Base-by-base conservation (phyloP, 2,888 invertebrate species). In the Hypercompe scribonia region DNA sequence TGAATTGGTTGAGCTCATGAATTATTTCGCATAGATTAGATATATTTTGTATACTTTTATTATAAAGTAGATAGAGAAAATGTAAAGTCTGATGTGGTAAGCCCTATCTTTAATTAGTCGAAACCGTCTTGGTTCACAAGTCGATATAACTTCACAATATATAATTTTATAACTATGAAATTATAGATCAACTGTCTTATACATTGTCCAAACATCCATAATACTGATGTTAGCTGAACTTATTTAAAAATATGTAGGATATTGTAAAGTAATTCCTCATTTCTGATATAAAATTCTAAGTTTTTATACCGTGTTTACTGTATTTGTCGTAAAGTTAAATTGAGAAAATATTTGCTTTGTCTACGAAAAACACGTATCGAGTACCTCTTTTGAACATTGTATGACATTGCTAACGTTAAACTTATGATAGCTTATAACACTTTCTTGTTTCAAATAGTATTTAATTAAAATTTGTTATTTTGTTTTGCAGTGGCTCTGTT, bases 251-350 rank as follows among this genome's bases (percentile, higher is more conserved):
- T 54, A 54, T 54, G 8, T 24, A 11, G 50, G 50, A 28, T n/a
- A 15, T 58, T 61, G 15, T 31, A 58, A n/a, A n/a, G n/a, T 28
- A 28, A 15, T 28, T 58, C 34, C 64, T 64, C 24, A 24, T 36
- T 24, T 21, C 64, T 64, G 63, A 64, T 24, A 28, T n/a, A 64
- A 64, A 24, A 34, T 24, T 64, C 34, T 64, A 24, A 34, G n/a
- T 34, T 64, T 64, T 64, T 34, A 64, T 64, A 24, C 7, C 64
- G 10, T 64, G 64, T 64, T 64, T 64, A 64, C 64, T 36, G 64
- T 34, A 34, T 61, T 15, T 3, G 64, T 64, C 64, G 64, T 64
- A 64, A 64, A 64, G 34, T 24, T 34, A 8, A 64, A 24, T 18
- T 28, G 24, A 33, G 34, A 33, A 64, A 63, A 33, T 63, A 64